Evolutionary conservation across 37 sponge, comb jelly and placozoan genomes (phyloP).

Genomic region (Bolinopsis microptera): DNA sequence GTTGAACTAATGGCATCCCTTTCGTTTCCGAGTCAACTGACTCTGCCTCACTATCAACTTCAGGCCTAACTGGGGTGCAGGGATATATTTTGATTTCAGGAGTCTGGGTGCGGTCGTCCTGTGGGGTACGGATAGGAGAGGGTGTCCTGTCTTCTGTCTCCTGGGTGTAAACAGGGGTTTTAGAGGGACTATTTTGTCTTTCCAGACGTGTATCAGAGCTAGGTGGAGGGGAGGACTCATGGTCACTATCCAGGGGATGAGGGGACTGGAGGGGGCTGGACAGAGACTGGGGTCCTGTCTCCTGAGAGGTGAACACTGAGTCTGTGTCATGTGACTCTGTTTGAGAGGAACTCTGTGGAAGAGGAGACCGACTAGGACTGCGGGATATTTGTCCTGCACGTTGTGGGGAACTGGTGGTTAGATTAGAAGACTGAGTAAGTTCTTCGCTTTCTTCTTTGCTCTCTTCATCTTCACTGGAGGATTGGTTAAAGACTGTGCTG

Average conservation of each 20-base stretch:
- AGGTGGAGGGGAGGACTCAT: not conserved
- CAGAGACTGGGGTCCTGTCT: not conserved
- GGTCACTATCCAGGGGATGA: conserved; percentile 14
- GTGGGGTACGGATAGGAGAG: not conserved
- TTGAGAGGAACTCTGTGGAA: not conserved
- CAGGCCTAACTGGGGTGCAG: not conserved
- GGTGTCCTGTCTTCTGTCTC: not conserved
- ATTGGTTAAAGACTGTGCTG: not conserved
- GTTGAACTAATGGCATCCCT: conserved; percentile 23
- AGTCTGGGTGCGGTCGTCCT: conserved; percentile 19
- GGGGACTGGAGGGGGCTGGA: not conserved
- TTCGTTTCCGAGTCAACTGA: conserved; percentile 15
- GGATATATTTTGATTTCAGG: not conserved
- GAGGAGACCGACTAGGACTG: not conserved
- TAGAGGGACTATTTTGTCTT: not conserved
- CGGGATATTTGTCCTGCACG: not conserved
- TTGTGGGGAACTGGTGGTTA: not conserved
- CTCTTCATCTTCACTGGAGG: conserved; percentile 30
- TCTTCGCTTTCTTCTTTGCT: not conserved
- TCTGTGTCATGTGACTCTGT: not conserved
- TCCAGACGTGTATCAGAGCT: not conserved
- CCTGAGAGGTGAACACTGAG: not conserved
- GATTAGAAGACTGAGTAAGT: not conserved
- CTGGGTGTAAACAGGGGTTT: conserved; percentile 19
- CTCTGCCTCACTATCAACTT: conserved; percentile 11